Percentiles rank a stretch among this genome's conserved stretches.
These are phyloP conservation scores for Calliopsis andreniformis DNA, from an alignment of 1,140 invertebrate species.

Conservation along the genomic window DNA sequence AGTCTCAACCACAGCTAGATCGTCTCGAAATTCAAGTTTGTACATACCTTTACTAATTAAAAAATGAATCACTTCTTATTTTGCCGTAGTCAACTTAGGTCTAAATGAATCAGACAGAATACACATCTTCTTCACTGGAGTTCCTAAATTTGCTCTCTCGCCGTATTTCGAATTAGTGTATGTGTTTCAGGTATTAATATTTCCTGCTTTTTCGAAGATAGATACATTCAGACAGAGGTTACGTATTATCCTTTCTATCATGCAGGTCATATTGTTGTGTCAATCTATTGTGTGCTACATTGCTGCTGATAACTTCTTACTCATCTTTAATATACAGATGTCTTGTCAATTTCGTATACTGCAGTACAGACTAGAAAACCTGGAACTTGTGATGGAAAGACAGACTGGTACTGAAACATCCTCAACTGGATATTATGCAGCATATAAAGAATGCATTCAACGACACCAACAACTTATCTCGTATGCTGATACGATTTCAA, in stretches of 20 bases:
- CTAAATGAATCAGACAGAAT: slow-evolving; percentile 46
- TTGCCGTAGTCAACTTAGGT: slow-evolving; percentile 1
- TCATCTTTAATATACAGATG: slow-evolving; percentile 58
- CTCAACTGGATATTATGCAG: background rate
- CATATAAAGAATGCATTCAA: too few relatives aligned
- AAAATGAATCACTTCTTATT: too few relatives aligned
- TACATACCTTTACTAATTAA: too few relatives aligned
- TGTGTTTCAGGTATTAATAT: slow-evolving; percentile 43
- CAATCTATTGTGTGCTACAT: slow-evolving; percentile 56
- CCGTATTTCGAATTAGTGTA: slow-evolving; percentile 62
- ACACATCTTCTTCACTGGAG: slow-evolving; percentile 54
- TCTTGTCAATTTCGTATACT: slow-evolving; percentile 66
- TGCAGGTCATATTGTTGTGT: slow-evolving; percentile 48
- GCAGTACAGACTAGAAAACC: slow-evolving; percentile 21
- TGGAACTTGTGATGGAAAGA: background rate
- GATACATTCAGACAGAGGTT: too few relatives aligned
- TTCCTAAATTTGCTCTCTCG: too few relatives aligned
- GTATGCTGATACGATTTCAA: too few relatives aligned
- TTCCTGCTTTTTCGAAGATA: too few relatives aligned
- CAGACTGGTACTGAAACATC: rapidly evolving
- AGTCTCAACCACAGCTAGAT: too few relatives aligned
- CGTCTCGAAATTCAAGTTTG: too few relatives aligned
- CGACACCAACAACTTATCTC: too few relatives aligned
- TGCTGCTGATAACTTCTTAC: slow-evolving; percentile 63
- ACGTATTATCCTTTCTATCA: background rate